Conservation (phyloP, 2,797 vertebrate species). For the Hapalemur alaotrensis region DNA sequence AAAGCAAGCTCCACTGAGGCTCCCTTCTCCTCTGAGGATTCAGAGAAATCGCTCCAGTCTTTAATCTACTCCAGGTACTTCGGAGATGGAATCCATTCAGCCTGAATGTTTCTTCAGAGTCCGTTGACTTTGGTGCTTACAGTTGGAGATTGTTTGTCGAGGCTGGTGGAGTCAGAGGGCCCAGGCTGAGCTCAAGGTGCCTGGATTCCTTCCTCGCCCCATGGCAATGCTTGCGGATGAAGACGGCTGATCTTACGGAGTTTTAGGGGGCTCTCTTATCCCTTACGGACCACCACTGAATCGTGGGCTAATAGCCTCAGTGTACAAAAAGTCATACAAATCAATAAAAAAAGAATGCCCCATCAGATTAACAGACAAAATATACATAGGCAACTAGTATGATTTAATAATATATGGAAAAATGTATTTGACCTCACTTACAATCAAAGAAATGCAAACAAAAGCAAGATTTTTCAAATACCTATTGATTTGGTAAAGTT, state of each 20-base stretch:
- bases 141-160: too few species aligned
- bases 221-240: neutral
- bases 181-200: neutral
- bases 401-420: neutral
- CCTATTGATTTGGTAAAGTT: neutral
- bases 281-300: neutral
- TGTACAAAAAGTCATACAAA: neutral
- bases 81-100: neutral
- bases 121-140: rapidly evolving
- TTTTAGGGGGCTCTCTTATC: neutral
- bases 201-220: neutral
- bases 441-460: neutral
- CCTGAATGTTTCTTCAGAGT: neutral
- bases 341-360: neutral
- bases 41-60: neutral
- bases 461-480: neutral
- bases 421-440: neutral
- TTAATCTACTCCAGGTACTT: neutral
- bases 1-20: neutral
- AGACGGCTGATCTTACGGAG: neutral
- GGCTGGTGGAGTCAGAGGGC: too few species aligned
- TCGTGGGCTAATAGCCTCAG: neutral
- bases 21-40: neutral
- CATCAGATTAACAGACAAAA: neutral
- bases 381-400: neutral